Percentiles rank a stretch among this genome's conserved stretches.
phyloP scores from a whole-genome alignment of 92 coral and sea anemone genomes.

The Siderastrea radians region DNA sequence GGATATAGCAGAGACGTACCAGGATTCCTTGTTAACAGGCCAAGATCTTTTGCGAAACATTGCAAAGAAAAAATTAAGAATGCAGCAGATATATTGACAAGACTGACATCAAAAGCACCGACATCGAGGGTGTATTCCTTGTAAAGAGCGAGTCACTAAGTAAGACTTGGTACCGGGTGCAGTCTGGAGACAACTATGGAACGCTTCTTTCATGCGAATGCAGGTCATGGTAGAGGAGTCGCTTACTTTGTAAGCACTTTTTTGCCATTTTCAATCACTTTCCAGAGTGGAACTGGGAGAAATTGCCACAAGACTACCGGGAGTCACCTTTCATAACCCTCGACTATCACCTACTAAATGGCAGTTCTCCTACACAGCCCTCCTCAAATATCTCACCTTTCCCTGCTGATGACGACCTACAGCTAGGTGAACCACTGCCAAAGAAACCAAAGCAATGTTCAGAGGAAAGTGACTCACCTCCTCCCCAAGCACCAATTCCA shows the following conservation, averaged over 20 bases:
- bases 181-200: slow-evolving; percentile 12
- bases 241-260: slow-evolving; percentile 67
- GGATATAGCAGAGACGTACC: slow-evolving; percentile 53
- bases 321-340: slow-evolving; percentile 54
- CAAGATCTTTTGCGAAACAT: slow-evolving; percentile 43
- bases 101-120: neutral
- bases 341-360: slow-evolving; percentile 18
- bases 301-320: slow-evolving; percentile 45
- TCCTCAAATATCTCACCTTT: neutral
- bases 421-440: neutral
- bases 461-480: neutral
- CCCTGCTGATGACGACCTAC: neutral
- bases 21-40: slow-evolving; percentile 56
- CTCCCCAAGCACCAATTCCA: neutral
- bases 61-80: slow-evolving; percentile 2
- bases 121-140: neutral
- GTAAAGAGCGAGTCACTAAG: slow-evolving; percentile 20
- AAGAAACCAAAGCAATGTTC: neutral
- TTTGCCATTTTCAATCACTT: slow-evolving; percentile 42
- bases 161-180: slow-evolving; percentile 24
- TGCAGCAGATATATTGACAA: slow-evolving; percentile 16
- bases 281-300: slow-evolving; percentile 59
- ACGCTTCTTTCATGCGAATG: slow-evolving; percentile 53
- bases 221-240: slow-evolving; percentile 41
- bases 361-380: neutral